A percentile compares a stretch with the other conserved stretches of the same genome.
Evolutionary conservation across 2,888 invertebrate genomes (phyloP).

Genomic region (Metallyticus violacea): DNA sequence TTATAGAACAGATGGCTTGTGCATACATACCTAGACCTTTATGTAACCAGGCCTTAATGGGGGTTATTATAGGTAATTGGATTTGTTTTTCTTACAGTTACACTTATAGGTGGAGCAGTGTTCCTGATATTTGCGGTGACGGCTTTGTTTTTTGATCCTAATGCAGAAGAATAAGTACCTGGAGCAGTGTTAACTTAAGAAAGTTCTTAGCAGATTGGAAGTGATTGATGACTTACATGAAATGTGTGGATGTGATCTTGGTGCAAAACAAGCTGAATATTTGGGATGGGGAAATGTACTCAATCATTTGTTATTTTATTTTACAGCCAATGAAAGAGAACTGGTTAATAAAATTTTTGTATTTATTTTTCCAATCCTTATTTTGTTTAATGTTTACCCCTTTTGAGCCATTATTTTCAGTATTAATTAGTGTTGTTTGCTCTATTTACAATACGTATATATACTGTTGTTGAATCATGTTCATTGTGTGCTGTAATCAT

Average conservation of each 20-base stretch:
- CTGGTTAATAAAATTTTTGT: no score
- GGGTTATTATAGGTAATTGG: no score
- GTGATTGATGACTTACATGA: neutral
- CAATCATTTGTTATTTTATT: neutral
- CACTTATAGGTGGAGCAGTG: conserved; percentile 92
- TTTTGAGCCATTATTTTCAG: neutral
- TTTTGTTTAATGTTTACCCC: neutral
- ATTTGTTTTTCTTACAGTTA: conserved; percentile 76
- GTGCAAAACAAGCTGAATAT: neutral
- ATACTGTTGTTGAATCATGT: neutral
- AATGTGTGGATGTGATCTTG: neutral
- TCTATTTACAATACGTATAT: neutral
- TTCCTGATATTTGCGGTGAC: conserved; percentile 93
- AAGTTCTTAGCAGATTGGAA: neutral
- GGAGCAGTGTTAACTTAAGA: neutral
- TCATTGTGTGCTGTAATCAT: neutral
- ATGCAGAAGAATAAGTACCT: conserved; percentile 42
- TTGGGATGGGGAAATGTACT: neutral
- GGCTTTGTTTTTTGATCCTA: conserved; percentile 82
- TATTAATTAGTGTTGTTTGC: neutral
- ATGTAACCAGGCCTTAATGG: no score
- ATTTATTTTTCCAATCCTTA: neutral
- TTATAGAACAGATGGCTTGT: no score
- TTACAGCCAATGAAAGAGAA: neutral
- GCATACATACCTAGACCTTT: no score